These are phyloP conservation scores for Scatophagus argus DNA, from an alignment of 2,113 vertebrate genomes.

Conservation along the genomic window DNA sequence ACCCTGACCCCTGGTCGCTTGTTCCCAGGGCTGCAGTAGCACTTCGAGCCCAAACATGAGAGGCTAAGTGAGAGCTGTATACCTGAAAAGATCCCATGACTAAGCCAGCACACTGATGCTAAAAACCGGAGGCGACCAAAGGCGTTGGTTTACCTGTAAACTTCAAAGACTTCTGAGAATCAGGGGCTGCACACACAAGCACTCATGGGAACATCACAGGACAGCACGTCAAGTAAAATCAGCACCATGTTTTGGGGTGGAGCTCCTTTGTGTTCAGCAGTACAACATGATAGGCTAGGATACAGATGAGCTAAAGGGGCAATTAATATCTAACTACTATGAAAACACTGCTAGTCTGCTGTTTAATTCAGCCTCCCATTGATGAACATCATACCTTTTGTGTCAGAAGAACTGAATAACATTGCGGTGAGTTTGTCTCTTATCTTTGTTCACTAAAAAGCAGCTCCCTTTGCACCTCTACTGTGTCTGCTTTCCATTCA, in stretches of 20 bases:
- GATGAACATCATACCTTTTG: slow-evolving; percentile 4
- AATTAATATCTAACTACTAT: slow-evolving; percentile 13
- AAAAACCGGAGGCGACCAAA: slow-evolving; percentile 41
- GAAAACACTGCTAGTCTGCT: slow-evolving; percentile 12
- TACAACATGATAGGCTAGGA: slow-evolving; percentile 16
- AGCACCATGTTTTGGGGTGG: slow-evolving; percentile 73
- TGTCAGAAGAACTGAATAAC: slow-evolving; percentile 37
- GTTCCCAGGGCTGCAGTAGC: slow-evolving; percentile 60
- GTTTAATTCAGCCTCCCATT: slow-evolving; percentile 24
- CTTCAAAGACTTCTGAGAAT: slow-evolving; percentile 55
- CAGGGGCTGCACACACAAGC: slow-evolving; percentile 17
- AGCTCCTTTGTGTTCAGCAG: slow-evolving; percentile 47
- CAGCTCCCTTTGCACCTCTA: slow-evolving; percentile 8
- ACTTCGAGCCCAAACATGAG: slow-evolving; percentile 47
- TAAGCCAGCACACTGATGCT: slow-evolving; percentile 21
- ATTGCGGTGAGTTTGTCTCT: slow-evolving; percentile 19
- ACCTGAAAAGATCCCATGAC: slow-evolving; percentile 59
- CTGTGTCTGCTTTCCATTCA: slow-evolving; percentile 1
- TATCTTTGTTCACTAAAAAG: slow-evolving; percentile 7
- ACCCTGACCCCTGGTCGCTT: slow-evolving; percentile 55
- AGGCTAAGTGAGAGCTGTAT: slow-evolving; percentile 30
- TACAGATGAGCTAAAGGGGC: slow-evolving; percentile 5
- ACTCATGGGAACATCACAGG: slow-evolving; percentile 45
- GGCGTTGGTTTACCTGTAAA: slow-evolving; percentile 66
- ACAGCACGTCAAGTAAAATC: slow-evolving; percentile 62